Conservation (phyloP, 2,888 invertebrate genomes). For the Notocelia uddmanniana region DNA sequence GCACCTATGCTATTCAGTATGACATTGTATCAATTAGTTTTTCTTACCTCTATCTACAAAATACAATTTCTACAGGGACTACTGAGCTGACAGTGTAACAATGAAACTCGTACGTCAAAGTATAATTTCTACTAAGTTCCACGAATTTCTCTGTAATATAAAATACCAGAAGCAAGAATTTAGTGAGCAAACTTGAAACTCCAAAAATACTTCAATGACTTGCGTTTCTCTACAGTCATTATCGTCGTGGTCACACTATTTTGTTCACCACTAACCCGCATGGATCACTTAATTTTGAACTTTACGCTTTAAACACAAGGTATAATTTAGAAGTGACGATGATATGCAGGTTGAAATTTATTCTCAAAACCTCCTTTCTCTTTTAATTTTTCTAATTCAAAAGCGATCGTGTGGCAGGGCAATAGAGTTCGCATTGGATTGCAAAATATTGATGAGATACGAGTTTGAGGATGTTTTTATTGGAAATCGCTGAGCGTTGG, state of each 20-base stretch:
- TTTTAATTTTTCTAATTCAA: neutral
- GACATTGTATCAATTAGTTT: too few relatives aligned
- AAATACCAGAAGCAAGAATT: neutral
- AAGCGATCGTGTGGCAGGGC: neutral
- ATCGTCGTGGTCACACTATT: conserved; percentile 40
- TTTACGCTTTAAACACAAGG: neutral
- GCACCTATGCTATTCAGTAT: too few relatives aligned
- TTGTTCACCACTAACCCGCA: neutral
- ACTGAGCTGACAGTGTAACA: too few relatives aligned
- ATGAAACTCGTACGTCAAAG: neutral
- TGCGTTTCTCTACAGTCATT: conserved; percentile 43
- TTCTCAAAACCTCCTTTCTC: neutral
- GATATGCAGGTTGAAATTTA: neutral
- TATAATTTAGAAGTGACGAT: neutral
- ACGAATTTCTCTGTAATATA: neutral
- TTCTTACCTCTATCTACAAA: too few relatives aligned
- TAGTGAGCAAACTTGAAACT: conserved; percentile 9
- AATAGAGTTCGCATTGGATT: neutral
- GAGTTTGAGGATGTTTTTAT: neutral
- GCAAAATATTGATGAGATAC: neutral
- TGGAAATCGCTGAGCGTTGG: conserved; percentile 39
- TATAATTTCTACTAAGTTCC: neutral
- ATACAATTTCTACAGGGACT: too few relatives aligned
- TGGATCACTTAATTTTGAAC: neutral
- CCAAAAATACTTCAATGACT: conserved; percentile 36